These are phyloP conservation scores for Sipha flava DNA, from an alignment of 1,140 invertebrate species.

Conservation along the genomic window DNA sequence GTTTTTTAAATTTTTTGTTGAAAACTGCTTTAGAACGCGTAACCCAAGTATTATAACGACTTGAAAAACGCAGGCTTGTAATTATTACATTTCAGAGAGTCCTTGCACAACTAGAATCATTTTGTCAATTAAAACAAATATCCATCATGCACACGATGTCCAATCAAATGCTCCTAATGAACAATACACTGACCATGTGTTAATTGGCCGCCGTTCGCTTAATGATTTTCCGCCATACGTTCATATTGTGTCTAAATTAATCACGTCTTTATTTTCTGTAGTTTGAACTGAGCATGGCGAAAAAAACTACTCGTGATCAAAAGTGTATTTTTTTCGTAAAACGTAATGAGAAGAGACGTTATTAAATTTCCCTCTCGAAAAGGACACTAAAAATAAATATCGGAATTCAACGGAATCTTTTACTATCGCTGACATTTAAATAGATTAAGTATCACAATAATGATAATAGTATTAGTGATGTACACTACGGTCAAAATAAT, in stretches of 20 bases:
- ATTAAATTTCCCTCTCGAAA: too few species aligned
- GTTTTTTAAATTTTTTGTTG: too few species aligned
- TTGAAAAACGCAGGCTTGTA: background rate
- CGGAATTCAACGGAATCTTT: too few species aligned
- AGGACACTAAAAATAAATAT: too few species aligned
- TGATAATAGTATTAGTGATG: too few species aligned
- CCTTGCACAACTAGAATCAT: background rate
- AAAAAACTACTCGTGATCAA: too few species aligned
- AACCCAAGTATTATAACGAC: too few species aligned
- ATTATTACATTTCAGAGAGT: background rate
- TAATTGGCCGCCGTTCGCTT: background rate
- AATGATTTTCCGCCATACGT: background rate
- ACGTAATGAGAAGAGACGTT: background rate
- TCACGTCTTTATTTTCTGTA: background rate
- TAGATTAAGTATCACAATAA: too few species aligned
- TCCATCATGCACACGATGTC: background rate
- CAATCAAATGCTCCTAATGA: background rate
- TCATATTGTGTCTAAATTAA: background rate
- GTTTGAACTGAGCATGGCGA: too few species aligned
- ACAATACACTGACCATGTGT: background rate
- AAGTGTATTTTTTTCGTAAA: too few species aligned
- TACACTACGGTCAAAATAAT: background rate
- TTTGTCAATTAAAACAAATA: background rate
- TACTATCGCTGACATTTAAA: too few species aligned
- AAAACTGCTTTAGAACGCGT: too few species aligned